These are phyloP conservation scores for Bradypodion pumilum DNA, from an alignment of 2,797 vertebrate genomes.

Conservation along the genomic window DNA sequence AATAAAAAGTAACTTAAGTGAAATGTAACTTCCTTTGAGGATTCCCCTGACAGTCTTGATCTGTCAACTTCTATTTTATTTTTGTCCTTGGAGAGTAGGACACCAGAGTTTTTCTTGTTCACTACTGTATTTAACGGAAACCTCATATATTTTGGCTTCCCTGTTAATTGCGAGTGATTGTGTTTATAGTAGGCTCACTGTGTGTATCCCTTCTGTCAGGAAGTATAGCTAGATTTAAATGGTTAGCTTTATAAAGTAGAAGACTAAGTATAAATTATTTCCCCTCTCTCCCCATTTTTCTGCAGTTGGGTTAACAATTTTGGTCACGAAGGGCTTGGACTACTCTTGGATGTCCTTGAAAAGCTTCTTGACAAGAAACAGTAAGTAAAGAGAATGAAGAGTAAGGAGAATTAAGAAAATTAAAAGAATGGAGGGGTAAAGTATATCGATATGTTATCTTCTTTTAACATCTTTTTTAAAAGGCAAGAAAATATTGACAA, in stretches of 20 bases:
- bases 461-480: constrained; percentile 22
- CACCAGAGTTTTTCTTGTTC: background rate
- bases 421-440: background rate
- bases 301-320: constrained; percentile 98
- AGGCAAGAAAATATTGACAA: constrained; percentile 97
- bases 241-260: background rate
- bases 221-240: background rate
- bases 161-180: background rate
- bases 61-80: background rate
- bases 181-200: background rate
- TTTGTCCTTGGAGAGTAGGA: background rate
- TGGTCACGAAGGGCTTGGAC: constrained; percentile 96
- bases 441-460: background rate
- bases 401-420: background rate
- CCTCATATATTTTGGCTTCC: background rate
- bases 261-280: background rate
- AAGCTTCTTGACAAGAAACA: constrained; percentile 96
- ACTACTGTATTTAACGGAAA: background rate
- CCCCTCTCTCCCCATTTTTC: background rate
- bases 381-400: constrained; percentile 77
- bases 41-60: too few species aligned
- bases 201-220: background rate
- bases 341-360: constrained; percentile 91
- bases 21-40: too few species aligned
- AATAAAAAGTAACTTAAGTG: too few species aligned